Percentiles rank a stretch among this genome's conserved stretches.
Conservation (phyloP, 2,888 invertebrate species). For the Eupithecia subfuscata region DNA sequence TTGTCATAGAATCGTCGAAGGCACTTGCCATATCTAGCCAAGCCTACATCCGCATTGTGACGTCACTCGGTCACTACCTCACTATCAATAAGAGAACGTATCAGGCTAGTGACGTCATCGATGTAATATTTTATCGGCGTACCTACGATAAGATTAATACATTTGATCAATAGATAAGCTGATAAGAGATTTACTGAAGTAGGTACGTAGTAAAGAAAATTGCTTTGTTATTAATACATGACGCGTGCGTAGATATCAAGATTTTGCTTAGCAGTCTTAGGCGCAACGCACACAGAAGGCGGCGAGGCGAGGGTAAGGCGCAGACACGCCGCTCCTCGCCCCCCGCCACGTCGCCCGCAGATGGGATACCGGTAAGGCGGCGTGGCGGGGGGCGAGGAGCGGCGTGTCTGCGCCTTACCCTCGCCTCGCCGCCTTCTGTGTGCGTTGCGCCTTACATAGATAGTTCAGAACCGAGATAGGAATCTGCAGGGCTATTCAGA, state of each 20-base stretch:
- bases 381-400: too few species aligned
- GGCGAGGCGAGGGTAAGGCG: too few species aligned
- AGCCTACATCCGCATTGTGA: not conserved
- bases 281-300: too few species aligned
- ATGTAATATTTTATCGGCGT: not conserved
- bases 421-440: too few species aligned
- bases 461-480: too few species aligned
- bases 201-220: not conserved
- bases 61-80: not conserved
- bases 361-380: too few species aligned
- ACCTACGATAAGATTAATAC: conserved; percentile 6
- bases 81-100: conserved; percentile 1
- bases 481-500: too few species aligned
- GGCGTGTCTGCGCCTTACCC: too few species aligned
- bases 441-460: too few species aligned
- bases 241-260: not conserved
- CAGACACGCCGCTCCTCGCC: too few species aligned
- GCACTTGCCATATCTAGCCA: conserved; percentile 2
- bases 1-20: not conserved
- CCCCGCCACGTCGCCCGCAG: too few species aligned
- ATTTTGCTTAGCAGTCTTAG: not conserved
- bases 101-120: conserved; percentile 8
- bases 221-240: not conserved
- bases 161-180: not conserved
- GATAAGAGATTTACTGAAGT: not conserved